These are phyloP conservation scores for Podotricha telesiphe DNA, from an alignment of 2,888 invertebrate species.

Conservation along the genomic window DNA sequence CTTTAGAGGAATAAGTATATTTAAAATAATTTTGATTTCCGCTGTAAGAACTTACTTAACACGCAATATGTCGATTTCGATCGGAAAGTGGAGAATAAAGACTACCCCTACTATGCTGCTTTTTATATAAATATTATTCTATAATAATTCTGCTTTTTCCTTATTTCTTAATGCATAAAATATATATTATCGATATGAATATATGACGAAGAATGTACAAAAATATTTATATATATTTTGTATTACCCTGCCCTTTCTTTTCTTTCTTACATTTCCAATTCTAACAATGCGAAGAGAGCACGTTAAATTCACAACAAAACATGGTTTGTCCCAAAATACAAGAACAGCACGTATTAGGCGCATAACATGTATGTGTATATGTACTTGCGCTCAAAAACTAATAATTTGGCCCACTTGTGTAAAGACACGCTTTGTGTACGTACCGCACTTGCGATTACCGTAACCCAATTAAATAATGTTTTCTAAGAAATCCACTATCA, in stretches of 20 bases:
- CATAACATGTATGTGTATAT: constrained; percentile 13
- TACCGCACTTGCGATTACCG: constrained; percentile 9
- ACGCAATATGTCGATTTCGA: too few relatives aligned
- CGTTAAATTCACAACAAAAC: constrained; percentile 21
- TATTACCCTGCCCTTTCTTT: neutral
- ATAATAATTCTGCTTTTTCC: too few relatives aligned
- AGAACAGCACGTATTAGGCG: constrained; percentile 29
- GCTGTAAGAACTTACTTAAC: too few relatives aligned
- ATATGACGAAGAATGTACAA: too few relatives aligned
- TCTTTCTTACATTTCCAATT: neutral
- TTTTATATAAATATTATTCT: too few relatives aligned
- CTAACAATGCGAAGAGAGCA: neutral
- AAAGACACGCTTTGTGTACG: constrained; percentile 32
- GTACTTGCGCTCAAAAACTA: constrained; percentile 33
- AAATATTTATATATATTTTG: neutral
- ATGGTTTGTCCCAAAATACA: constrained; percentile 14
- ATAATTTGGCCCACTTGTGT: constrained; percentile 38
- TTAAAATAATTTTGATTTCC: too few relatives aligned
- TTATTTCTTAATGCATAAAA: too few relatives aligned
- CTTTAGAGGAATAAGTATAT: too few relatives aligned
- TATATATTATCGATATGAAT: too few relatives aligned
- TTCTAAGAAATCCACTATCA: neutral
- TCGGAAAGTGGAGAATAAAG: too few relatives aligned
- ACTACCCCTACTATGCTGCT: too few relatives aligned
- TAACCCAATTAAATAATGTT: neutral